phyloP scores from a whole-genome alignment of 2,888 invertebrate species.

The Hirtodrosophila duncani region DNA sequence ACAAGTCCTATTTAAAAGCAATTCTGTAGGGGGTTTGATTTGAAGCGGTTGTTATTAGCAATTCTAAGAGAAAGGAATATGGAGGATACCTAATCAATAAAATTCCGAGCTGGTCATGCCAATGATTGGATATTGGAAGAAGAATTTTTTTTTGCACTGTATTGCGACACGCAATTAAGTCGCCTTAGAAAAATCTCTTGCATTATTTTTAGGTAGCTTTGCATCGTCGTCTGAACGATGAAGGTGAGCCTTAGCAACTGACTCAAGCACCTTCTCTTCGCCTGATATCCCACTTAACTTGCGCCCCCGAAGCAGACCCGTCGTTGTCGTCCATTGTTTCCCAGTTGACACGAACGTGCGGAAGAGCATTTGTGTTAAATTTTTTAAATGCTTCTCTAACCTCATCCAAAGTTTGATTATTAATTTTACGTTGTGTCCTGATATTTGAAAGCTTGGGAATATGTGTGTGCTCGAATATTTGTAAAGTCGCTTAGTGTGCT shows the following conservation, averaged over 20 bases:
- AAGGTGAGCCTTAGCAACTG: too few species aligned
- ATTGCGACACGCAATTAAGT: conserved; percentile 30
- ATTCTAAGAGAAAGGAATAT: too few species aligned
- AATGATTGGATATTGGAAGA: too few species aligned
- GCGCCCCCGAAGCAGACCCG: conserved; percentile 8
- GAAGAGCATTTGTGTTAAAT: conserved; percentile 61
- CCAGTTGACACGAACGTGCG: conserved; percentile 71
- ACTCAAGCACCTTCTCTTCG: too few species aligned
- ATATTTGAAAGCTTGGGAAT: conserved; percentile 5
- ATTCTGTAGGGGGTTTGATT: too few species aligned
- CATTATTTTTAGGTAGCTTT: conserved; percentile 13
- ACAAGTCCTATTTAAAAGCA: too few species aligned
- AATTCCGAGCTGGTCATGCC: too few species aligned
- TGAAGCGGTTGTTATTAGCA: too few species aligned
- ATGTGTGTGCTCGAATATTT: conserved; percentile 78
- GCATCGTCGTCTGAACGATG: too few species aligned
- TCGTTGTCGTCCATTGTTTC: conserved; percentile 49
- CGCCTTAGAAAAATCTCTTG: conserved; percentile 37
- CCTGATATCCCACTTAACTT: conserved; percentile 14
- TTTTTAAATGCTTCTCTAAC: conserved; percentile 24
- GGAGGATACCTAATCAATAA: too few species aligned
- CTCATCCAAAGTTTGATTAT: conserved; percentile 7
- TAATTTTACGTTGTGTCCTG: conserved; percentile 28
- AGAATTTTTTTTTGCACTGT: too few species aligned
- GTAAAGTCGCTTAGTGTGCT: conserved; percentile 23